A percentile compares a stretch with the other conserved stretches of the same genome.
Conservation (phyloP, 2,797 vertebrate species). For the Limnodromus scolopaceus region DNA sequence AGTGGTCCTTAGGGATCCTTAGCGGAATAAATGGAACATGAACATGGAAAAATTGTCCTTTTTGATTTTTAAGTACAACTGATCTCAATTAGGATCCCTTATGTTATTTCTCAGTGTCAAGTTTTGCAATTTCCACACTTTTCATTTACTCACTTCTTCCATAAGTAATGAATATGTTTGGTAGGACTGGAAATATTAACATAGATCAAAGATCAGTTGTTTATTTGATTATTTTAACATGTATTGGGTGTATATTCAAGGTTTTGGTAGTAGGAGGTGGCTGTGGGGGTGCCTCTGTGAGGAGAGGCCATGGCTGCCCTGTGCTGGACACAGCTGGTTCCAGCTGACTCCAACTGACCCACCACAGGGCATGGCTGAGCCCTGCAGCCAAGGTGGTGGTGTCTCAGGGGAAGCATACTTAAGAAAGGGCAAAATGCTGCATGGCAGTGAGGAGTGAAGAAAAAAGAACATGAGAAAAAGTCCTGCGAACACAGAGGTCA, state of each 20-base stretch:
- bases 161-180: neutral
- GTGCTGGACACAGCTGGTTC: neutral
- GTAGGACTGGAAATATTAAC: neutral
- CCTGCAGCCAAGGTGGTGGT: no score
- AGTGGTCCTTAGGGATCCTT: neutral
- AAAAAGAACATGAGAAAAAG: neutral
- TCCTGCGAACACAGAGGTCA: accelerated
- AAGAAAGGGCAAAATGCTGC: neutral
- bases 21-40: neutral
- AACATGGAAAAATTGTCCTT: neutral
- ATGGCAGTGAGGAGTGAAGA: neutral
- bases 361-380: accelerated
- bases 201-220: neutral
- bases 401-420: neutral
- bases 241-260: neutral
- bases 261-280: neutral
- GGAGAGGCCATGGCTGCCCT: accelerated
- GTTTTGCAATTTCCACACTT: neutral
- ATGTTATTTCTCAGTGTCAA: neutral
- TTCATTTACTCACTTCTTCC: neutral
- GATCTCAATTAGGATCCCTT: neutral
- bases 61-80: neutral
- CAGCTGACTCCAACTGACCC: neutral
- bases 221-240: neutral
- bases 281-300: accelerated